These are phyloP conservation scores for Idaea straminata DNA, from an alignment of 2,888 invertebrate species.

Conservation along the genomic window DNA sequence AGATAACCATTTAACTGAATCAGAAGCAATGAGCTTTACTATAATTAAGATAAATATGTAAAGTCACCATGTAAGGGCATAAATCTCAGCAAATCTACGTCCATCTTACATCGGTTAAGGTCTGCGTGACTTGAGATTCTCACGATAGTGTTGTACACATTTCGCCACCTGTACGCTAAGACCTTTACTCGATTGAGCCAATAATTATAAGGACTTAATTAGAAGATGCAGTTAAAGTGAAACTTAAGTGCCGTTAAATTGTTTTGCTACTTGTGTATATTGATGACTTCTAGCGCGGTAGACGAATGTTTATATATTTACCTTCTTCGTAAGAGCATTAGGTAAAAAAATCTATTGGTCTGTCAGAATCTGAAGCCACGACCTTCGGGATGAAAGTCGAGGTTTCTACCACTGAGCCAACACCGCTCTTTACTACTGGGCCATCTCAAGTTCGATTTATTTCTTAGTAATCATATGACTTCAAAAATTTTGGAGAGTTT, in stretches of 20 bases:
- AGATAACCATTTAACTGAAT: not conserved
- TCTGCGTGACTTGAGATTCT: slow-evolving; percentile 1
- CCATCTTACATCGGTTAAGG: not conserved
- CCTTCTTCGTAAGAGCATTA: no score
- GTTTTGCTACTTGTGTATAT: not conserved
- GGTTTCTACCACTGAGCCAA: no score
- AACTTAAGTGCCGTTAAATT: not conserved
- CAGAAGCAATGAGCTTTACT: slow-evolving; percentile 1
- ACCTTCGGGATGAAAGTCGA: no score
- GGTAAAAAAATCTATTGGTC: no score
- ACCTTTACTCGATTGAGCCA: not conserved
- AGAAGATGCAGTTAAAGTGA: not conserved
- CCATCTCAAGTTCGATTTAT: no score
- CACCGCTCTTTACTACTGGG: no score
- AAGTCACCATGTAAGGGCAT: not conserved
- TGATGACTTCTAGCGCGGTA: no score
- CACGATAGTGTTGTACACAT: slow-evolving; percentile 1
- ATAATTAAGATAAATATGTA: slow-evolving; percentile 2
- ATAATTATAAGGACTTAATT: not conserved
- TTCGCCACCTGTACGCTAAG: not conserved
- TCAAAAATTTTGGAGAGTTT: no score
- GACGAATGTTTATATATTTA: no score
- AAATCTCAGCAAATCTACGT: slow-evolving; percentile 1
- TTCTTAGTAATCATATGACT: no score
- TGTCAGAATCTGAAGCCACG: no score